These are phyloP conservation scores for Agrotis ipsilon DNA, from an alignment of 2,888 invertebrate species.

Conservation along the genomic window DNA sequence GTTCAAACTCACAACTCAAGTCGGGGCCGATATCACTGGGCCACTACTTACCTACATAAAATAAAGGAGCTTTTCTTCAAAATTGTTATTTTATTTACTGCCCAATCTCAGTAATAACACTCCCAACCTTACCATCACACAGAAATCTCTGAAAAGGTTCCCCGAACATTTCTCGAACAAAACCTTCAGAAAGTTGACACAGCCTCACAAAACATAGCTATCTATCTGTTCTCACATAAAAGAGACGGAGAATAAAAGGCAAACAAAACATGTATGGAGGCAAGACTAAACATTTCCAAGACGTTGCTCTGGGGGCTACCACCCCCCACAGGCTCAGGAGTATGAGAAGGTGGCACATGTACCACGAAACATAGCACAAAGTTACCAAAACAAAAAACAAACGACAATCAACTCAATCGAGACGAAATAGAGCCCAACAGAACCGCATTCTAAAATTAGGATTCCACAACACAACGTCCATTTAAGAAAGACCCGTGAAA, in stretches of 20 bases:
- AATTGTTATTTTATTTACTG: neutral
- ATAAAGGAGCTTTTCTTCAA: neutral
- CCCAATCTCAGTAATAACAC: constrained; percentile 36
- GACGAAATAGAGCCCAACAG: constrained; percentile 7
- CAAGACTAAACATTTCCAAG: constrained; percentile 88
- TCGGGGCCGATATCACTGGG: no score
- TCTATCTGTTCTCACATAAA: constrained; percentile 79
- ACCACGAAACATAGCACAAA: constrained; percentile 62
- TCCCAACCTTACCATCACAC: constrained; percentile 24
- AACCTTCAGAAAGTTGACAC: constrained; percentile 57
- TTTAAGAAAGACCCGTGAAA: constrained; percentile 78
- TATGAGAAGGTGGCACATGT: constrained; percentile 68
- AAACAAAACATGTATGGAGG: constrained; percentile 87
- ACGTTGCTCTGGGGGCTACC: constrained; percentile 77
- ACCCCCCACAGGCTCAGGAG: constrained; percentile 53
- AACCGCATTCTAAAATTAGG: constrained; percentile 52
- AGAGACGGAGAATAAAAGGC: constrained; percentile 81
- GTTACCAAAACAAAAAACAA: constrained; percentile 17
- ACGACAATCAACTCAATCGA: constrained; percentile 65
- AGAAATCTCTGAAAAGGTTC: constrained; percentile 44
- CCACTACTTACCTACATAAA: neutral
- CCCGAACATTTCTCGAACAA: constrained; percentile 53
- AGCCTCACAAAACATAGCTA: constrained; percentile 62
- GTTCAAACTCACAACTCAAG: no score
- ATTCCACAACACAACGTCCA: constrained; percentile 74